Evolutionary conservation across 2,113 vertebrate species (phyloP), one percentile per base, ranked within the genome.

Genomic region (Apus apus): DNA sequence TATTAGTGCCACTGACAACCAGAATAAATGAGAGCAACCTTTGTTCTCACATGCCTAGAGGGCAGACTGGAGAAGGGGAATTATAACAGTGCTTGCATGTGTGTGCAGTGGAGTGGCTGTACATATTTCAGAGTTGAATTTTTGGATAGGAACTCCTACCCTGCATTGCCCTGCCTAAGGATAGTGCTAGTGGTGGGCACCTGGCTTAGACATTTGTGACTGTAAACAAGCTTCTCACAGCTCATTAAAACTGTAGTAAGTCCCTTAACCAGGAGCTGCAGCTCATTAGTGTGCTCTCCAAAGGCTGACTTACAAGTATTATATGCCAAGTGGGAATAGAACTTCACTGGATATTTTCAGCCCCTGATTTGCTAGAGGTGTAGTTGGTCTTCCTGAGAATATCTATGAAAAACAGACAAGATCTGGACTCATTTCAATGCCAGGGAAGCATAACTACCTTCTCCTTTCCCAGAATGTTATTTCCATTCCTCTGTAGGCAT

Each of bases 141-240:
- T 74, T 68, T 68, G 23, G 30, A 26, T 32, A 71, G 46, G 65
- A 78, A 67, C 77, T 89, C 43, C 38, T 85, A 19, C 34, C 38
- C 38, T 67, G 48, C 90, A 53, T 15, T 84, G 72, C 72, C 21
- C 72, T 94, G 50, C 65, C 27, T 29, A 22, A 81, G 68, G 72
- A 64, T 34, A 76, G 40, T 3, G 12, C 27, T 57, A 30, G 32
- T 65, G 72, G 53, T 78, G 57, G 85, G 70, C 74, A 92, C 83
- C 90, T 76, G 70, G 80, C 57, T 94, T 90, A 95, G 92, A 89
- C 76, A 66, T 94, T 54, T 90, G 88, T 81, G 66, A 81, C 66
- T 70, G 70, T 95, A 96, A 96, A 93, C 89, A 91, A 82, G 57
- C 66, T 90, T 92, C 92, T 87, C 73, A 92, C 90, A 90, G 80